Percentiles rank a stretch among this genome's conserved stretches.
Conservation (phyloP, 2,797 vertebrate genomes). For the Coendou prehensilis region DNA sequence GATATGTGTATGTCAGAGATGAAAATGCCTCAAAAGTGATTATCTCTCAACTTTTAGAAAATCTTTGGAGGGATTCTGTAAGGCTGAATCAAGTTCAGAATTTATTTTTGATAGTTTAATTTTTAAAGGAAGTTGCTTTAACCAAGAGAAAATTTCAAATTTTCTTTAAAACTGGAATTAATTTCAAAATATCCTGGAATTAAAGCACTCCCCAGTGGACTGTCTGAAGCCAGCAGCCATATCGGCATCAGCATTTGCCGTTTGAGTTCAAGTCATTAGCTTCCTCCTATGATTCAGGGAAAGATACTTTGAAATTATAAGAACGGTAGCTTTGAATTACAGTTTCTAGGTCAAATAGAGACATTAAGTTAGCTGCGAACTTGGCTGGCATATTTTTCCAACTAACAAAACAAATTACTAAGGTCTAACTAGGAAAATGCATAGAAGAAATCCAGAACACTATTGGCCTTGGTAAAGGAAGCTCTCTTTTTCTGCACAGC, state of each 20-base stretch:
- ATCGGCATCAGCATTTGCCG: background rate
- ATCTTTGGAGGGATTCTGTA: background rate
- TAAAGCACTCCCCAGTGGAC: background rate
- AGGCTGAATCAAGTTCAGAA: slow-evolving; percentile 36
- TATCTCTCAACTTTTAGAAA: slow-evolving; percentile 40
- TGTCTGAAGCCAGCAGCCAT: background rate
- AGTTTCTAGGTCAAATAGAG: slow-evolving; percentile 64
- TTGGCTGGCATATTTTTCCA: background rate
- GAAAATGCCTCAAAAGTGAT: slow-evolving; percentile 36
- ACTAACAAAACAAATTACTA: slow-evolving; percentile 25
- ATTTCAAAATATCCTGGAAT: background rate
- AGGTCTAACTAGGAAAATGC: slow-evolving; percentile 26
- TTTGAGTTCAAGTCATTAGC: slow-evolving; percentile 30
- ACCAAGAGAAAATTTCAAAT: background rate
- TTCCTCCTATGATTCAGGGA: slow-evolving; percentile 28
- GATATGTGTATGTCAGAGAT: background rate
- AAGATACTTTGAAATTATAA: slow-evolving; percentile 31
- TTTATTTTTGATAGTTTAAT: slow-evolving; percentile 53
- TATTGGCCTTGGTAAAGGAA: background rate
- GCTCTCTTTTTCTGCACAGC: background rate
- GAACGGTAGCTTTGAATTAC: slow-evolving; percentile 46
- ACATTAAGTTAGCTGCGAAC: slow-evolving; percentile 12
- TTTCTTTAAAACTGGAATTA: slow-evolving; percentile 22
- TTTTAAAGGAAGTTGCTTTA: slow-evolving; percentile 63
- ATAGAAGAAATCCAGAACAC: background rate